Percentiles rank a stretch among this genome's conserved stretches.
Conservation (phyloP, 92 coral and sea anemone genomes). For the Anthopleura xanthogrammica region DNA sequence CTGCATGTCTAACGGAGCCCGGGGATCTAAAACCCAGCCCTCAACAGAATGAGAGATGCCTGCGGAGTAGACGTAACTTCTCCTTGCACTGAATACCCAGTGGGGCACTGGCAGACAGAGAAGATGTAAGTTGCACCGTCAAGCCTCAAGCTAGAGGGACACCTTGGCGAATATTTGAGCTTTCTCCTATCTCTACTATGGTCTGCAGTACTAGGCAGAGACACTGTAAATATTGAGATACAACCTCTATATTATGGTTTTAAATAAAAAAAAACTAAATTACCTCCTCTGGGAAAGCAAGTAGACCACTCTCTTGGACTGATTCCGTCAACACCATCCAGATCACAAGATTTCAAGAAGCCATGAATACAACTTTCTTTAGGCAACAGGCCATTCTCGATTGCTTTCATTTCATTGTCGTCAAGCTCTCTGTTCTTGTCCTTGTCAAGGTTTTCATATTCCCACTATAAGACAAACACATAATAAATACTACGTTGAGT, state of each 20-base stretch:
- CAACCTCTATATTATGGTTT: too few species aligned
- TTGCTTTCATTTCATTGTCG: constrained; percentile 31
- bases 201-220: too few species aligned
- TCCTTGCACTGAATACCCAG: too few species aligned
- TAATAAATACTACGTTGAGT: not conserved
- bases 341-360: constrained; percentile 79
- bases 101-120: not conserved
- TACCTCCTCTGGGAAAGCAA: constrained; percentile 69
- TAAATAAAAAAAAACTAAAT: not conserved
- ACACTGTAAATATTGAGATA: too few species aligned
- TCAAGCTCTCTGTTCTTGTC: constrained; percentile 54
- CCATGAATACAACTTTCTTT: constrained; percentile 69
- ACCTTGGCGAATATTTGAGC: too few species aligned
- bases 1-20: too few species aligned
- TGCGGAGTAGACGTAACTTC: too few species aligned
- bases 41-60: too few species aligned
- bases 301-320: constrained; percentile 65
- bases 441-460: constrained; percentile 54
- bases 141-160: not conserved
- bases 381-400: constrained; percentile 37
- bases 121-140: not conserved
- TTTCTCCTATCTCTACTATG: too few species aligned
- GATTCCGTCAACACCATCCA: constrained; percentile 50
- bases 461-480: constrained; percentile 61
- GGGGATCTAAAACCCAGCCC: too few species aligned